These are phyloP conservation scores for Corythaeola cristata DNA, from an alignment of 2,113 vertebrate genomes.

Conservation along the genomic window DNA sequence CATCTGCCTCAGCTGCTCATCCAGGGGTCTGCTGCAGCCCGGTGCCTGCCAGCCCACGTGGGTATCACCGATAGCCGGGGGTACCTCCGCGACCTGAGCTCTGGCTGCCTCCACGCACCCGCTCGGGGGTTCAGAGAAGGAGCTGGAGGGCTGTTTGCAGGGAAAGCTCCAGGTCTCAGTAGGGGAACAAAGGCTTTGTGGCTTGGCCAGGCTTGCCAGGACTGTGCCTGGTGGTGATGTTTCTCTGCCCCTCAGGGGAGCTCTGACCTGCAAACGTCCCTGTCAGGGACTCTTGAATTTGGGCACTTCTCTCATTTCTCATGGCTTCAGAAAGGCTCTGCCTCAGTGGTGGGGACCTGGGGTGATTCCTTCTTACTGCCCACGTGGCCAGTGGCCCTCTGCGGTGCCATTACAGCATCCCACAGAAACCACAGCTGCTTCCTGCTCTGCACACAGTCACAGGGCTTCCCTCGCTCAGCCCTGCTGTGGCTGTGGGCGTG, in stretches of 20 bases:
- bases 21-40: background rate
- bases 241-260: background rate
- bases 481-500: background rate
- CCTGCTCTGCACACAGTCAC: background rate
- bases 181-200: background rate
- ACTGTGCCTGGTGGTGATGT: background rate
- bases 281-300: background rate
- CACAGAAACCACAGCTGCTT: background rate
- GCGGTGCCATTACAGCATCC: background rate
- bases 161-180: background rate
- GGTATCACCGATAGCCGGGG: too few species aligned
- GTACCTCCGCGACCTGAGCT: background rate
- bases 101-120: background rate
- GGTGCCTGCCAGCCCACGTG: background rate
- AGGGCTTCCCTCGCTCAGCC: background rate
- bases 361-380: background rate
- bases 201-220: background rate
- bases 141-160: background rate
- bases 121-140: background rate
- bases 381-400: too few species aligned
- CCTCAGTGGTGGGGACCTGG: background rate
- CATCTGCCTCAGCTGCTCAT: background rate
- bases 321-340: background rate
- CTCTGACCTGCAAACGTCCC: background rate
- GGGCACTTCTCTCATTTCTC: background rate